Evolutionary conservation across 2,797 vertebrate genomes (phyloP), one percentile per base, ranked within the genome.

Genomic region (Apodemus agrarius): DNA sequence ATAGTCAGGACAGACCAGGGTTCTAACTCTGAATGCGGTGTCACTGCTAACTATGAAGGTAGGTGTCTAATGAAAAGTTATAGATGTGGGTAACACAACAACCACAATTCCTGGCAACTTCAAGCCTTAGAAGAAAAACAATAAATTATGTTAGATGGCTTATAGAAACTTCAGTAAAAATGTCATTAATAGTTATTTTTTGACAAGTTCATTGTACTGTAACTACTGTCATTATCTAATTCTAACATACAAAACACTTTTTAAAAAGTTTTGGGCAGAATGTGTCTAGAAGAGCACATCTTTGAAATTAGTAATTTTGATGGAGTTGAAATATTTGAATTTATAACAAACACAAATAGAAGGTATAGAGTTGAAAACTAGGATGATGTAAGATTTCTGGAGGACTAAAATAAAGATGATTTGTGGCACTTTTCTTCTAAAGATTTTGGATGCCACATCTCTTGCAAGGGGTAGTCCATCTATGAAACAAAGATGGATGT

Each of bases 271-370:
- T 94, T 80, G n/a, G 95, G 40, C 4, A 91, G 24, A 95, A 93
- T 94, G 24, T 94, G 34, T 57, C 34, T 81, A 94, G 67, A 22
- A 96, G 13, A 22, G 37, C 21, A 94, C 52, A 88, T 74, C 69
- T 90, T 94, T 97, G 34, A 96, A 90, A 72, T 92, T 65, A 94
- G 8, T 91, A 94, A 95, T 21, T 97, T 81, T 78, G 61, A 37
- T 80, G 54, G 7, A 79, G 8, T n/a, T 96, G 59, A 81, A 80
- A 90, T 31, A 81, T 34, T 65, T 69, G 54, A 96, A 93, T 46
- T 92, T 40, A 93, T 13, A 54, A 22, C 13, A 95, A 93, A 14
- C 43, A 19, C 31, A 88, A 95, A 37, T n/a, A 95, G 46, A 80
- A 34, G 31, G 81, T 91, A 82, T 21, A 8, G 49, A 75, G 94